A percentile compares a stretch with the other conserved stretches of the same genome.
These are phyloP conservation scores for Eulimnadia texana DNA, from an alignment of 1,140 invertebrate species.

Conservation along the genomic window DNA sequence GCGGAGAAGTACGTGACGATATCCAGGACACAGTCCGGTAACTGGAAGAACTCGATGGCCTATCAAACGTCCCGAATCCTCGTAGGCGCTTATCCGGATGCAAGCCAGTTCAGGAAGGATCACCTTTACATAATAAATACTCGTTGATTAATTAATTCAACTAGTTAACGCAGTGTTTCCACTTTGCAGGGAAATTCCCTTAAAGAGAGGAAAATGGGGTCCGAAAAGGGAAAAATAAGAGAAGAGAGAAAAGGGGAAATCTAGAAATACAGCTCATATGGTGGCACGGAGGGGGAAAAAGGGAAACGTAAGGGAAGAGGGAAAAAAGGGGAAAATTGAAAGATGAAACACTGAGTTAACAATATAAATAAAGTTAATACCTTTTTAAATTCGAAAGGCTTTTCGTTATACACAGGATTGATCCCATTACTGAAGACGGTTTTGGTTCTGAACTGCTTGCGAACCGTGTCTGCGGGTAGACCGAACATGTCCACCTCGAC, in stretches of 20 bases:
- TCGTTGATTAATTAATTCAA: too few species aligned
- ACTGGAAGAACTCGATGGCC: slow-evolving; percentile 93
- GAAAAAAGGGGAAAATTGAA: too few species aligned
- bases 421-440: slow-evolving; percentile 89
- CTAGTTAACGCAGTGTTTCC: too few species aligned
- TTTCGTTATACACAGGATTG: slow-evolving; percentile 89
- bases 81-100: slow-evolving; percentile 86
- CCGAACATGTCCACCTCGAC: slow-evolving; percentile 99
- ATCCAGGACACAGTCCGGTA: slow-evolving; percentile 90
- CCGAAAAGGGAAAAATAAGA: too few species aligned
- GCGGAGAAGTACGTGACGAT: slow-evolving; percentile 68
- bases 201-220: too few species aligned
- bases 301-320: too few species aligned
- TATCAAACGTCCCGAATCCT: slow-evolving; percentile 84
- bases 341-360: too few species aligned
- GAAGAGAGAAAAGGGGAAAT: too few species aligned
- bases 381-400: slow-evolving; percentile 96
- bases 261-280: too few species aligned
- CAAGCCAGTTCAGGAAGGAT: slow-evolving; percentile 93
- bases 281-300: too few species aligned
- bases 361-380: too few species aligned
- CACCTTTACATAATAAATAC: slow-evolving; percentile 46
- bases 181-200: too few species aligned
- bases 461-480: slow-evolving; percentile 90
- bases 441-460: slow-evolving; percentile 89